Evolutionary conservation across 2,113 vertebrate genomes (phyloP), one percentile per base, ranked within the genome.

Genomic region (Cyprinodon brontotheroides): DNA sequence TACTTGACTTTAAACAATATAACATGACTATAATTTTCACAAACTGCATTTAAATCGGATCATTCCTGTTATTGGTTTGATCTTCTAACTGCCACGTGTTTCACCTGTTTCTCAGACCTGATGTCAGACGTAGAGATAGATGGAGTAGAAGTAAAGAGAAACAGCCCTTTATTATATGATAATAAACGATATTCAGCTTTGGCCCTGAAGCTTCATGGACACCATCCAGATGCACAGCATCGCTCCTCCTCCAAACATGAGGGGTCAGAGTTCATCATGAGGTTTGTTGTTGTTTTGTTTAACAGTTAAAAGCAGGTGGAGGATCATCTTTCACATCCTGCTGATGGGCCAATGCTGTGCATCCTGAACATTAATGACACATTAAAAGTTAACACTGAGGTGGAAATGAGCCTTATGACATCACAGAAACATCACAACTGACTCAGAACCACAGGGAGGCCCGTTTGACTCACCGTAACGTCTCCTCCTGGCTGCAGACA

Each of bases 391-490:
- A 7, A 11, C 20, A 61, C 40, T 11, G 62, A 61, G 76, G 37
- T 72, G 57, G 64, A 78, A 50, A 72, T 39, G 29, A 29, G 20
- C 43, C 41, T 50, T 36, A 39, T 72, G 60, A 69, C 61, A 50
- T 53, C 73, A 73, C 41, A 41, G 41, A 41, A 41, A 41, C 41
- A 41, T 41, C 41, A 41, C 9, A 9, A 41, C 9, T 41, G 41
- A 41, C 41, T 9, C 75, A 63, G 57, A 67, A 80, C 57, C 10
- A 29, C 39, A 0, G 13, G 41, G 37, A 43, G 50, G 40, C 36
- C 61, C 59, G 65, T 41, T 79, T 79, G 83, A 97, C 97, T 98
- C 96, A 99, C 97, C 97, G 90, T 94, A 96, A 93, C 97, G 96
- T 78, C 97, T 96, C 95, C 97, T 98, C 95, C 97, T 86, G 92